A percentile compares a stretch with the other conserved stretches of the same genome.
phyloP scores from a whole-genome alignment of 2,888 invertebrate species.

The Argyresthia goedartella region DNA sequence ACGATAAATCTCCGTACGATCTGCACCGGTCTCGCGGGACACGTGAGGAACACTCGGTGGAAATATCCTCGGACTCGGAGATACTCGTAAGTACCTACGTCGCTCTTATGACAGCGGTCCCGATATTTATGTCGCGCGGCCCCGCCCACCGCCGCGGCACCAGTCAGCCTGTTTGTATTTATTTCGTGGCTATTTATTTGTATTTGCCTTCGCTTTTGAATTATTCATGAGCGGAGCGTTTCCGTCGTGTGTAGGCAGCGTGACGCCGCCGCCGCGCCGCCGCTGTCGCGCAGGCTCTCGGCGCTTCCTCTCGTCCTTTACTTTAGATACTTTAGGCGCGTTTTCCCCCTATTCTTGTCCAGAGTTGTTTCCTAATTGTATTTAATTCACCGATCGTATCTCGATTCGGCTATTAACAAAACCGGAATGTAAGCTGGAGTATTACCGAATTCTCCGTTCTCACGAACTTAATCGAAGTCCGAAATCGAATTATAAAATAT shows the following conservation, averaged over 20 bases:
- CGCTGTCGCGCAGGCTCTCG: conserved; percentile 24
- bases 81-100: conserved; percentile 21
- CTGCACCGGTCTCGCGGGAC: neutral
- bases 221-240: conserved; percentile 66
- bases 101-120: conserved; percentile 57
- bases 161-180: conserved; percentile 70
- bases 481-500: conserved; percentile 32
- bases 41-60: conserved; percentile 21
- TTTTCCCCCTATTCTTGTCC: no score
- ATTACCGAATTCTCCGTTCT: conserved; percentile 17
- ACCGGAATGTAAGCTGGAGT: no score
- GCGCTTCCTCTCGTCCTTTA: conserved; percentile 3
- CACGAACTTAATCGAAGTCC: conserved; percentile 49
- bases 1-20: neutral
- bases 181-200: conserved; percentile 70
- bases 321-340: no score
- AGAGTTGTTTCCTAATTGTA: no score
- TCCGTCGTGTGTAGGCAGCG: conserved; percentile 70
- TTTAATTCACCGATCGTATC: no score
- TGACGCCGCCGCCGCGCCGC: conserved; percentile 67
- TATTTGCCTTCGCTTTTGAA: conserved; percentile 67
- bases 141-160: conserved; percentile 62
- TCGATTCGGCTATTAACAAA: no score
- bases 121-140: conserved; percentile 67
- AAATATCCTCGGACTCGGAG: conserved; percentile 31